phyloP scores from a whole-genome alignment of 2,113 vertebrate genomes.

The Symphodus melops region DNA sequence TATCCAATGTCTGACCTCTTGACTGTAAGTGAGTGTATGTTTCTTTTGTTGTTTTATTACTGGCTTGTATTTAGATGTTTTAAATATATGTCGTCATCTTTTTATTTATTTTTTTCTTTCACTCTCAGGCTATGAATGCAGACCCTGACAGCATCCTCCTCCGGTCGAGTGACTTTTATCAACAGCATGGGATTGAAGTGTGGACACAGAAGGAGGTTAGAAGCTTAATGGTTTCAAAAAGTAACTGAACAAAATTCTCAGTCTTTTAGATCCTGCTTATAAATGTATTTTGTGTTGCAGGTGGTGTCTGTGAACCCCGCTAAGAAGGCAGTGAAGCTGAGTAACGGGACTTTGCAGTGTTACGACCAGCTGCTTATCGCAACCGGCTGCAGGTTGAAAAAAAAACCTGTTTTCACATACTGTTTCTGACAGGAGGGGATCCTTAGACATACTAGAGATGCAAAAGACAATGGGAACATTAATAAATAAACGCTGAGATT shows the following conservation, averaged over 20 bases:
- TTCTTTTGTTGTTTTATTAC: background rate
- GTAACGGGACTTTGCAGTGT: conserved; percentile 78
- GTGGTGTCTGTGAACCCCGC: conserved; percentile 79
- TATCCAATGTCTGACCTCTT: background rate
- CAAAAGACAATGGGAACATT: background rate
- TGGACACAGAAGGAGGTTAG: conserved; percentile 87
- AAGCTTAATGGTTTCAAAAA: background rate
- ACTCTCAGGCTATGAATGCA: conserved; percentile 82
- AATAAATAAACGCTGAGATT: background rate
- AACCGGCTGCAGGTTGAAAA: conserved; percentile 89
- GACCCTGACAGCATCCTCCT: conserved; percentile 82
- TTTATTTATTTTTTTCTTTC: background rate
- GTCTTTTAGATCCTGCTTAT: background rate
- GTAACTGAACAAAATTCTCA: background rate
- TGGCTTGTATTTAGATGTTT: background rate
- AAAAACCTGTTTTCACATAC: conserved; percentile 12
- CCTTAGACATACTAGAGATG: background rate
- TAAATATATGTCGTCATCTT: background rate
- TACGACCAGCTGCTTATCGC: conserved; percentile 89
- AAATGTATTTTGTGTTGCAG: conserved; percentile 66
- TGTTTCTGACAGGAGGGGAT: background rate
- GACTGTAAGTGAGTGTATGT: background rate
- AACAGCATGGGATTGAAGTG: conserved; percentile 82
- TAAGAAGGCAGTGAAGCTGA: conserved; percentile 78
- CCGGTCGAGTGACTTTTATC: conserved; percentile 84